Evolutionary conservation across 92 coral and sea anemone genomes (phyloP).

Genomic region (Galaxea fascicularis): DNA sequence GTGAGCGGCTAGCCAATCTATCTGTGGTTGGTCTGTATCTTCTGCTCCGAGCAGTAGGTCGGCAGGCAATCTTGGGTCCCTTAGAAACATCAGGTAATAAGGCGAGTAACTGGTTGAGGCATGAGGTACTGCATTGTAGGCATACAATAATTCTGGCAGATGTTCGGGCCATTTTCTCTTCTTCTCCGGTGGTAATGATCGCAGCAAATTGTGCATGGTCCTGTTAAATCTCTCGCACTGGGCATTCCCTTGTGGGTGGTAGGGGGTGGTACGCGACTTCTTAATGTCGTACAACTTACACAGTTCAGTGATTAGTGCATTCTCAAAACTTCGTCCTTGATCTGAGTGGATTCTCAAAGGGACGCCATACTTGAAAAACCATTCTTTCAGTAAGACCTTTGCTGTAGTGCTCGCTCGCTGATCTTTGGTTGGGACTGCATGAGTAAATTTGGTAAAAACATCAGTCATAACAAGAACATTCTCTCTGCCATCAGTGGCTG

Average conservation of each 20-base stretch:
- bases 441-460: constrained; percentile 70
- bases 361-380: too few relatives aligned
- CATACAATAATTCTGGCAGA: too few relatives aligned
- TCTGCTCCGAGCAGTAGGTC: background rate
- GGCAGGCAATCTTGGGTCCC: background rate
- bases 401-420: too few relatives aligned
- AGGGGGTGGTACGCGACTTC: too few relatives aligned
- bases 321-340: too few relatives aligned
- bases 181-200: background rate
- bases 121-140: background rate
- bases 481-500: constrained; percentile 60
- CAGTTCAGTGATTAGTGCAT: too few relatives aligned
- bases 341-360: too few relatives aligned
- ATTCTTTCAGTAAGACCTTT: too few relatives aligned
- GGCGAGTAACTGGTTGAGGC: background rate
- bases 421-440: too few relatives aligned
- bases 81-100: background rate
- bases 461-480: constrained; percentile 79
- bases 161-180: background rate
- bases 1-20: background rate
- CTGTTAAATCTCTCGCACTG: constrained; percentile 1
- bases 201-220: background rate
- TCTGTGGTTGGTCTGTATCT: background rate
- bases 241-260: too few relatives aligned
- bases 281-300: too few relatives aligned